Conservation (phyloP, 1,140 invertebrate species). For the Phthorimaea operculella region DNA sequence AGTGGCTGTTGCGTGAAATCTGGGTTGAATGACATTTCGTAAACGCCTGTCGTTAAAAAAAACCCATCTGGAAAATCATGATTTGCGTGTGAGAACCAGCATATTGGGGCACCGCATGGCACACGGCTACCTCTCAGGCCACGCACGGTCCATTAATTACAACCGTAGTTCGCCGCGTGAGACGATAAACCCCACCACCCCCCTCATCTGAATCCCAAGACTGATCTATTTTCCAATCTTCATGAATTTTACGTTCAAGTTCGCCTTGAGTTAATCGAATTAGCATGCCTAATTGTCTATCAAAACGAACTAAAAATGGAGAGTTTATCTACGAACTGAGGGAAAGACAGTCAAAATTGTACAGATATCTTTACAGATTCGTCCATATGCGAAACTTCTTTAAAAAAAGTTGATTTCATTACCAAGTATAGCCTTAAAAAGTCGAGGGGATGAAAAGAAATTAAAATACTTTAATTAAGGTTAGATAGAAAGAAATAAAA, state of each 20-base stretch:
- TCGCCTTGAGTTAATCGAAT: constrained; percentile 53
- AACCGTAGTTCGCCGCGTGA: constrained; percentile 19
- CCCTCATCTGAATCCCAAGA: constrained; percentile 32
- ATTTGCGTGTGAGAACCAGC: too few species aligned
- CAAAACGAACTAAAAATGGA: constrained; percentile 47
- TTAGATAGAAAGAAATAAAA: constrained; percentile 27
- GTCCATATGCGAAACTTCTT: constrained; percentile 48
- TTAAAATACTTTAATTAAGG: constrained; percentile 49
- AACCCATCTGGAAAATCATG: too few species aligned
- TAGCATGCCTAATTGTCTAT: constrained; percentile 61
- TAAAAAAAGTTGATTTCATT: constrained; percentile 40
- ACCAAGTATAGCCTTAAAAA: constrained; percentile 30
- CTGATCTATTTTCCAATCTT: constrained; percentile 33
- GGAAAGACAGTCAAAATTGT: constrained; percentile 56
- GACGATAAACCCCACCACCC: constrained; percentile 17
- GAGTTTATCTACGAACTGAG: constrained; percentile 33
- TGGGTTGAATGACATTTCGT: too few species aligned
- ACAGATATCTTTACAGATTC: constrained; percentile 49
- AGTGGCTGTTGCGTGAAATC: too few species aligned
- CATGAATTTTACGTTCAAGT: constrained; percentile 38
- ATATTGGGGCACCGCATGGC: too few species aligned
- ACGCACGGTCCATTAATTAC: constrained; percentile 47
- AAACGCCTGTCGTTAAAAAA: too few species aligned
- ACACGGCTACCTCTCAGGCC: constrained; percentile 26
- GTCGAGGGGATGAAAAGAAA: constrained; percentile 21